Base-by-base conservation (phyloP, 2,888 invertebrate species). In the Cremastinae sp. region DNA sequence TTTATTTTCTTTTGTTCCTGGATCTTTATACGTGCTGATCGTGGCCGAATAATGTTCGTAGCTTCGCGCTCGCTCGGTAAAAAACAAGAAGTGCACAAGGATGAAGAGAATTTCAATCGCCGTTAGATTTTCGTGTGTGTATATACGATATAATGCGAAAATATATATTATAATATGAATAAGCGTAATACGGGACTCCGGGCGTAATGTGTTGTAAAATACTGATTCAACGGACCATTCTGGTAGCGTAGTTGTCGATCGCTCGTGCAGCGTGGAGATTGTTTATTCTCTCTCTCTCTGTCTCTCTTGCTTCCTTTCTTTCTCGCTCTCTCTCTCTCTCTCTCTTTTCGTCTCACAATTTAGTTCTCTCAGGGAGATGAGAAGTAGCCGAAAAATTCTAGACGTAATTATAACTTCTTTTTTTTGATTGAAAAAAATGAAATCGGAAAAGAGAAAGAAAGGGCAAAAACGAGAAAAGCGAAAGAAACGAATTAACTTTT, bases 401-500 rank as follows among this genome's bases (percentile, higher is more conserved):
- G 43, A 20, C 41, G 16, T n/a, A 14, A 45, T 28, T 28, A 28
- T 5, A 2, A 28, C 5, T 28, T 28, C 28, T 28, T 2, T 47
- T 71, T 39, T 61, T 72, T 14, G 41, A 55, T 14, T 45, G 49
- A 64, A 49, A n/a, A 16, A 41, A 56, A 58, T 68, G 9, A 75
- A 56, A 75, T 22, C 28, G 53, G 64, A 56, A 72, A 55, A 71
- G 14, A 18, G 14, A 65, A n/a, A 53, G 69, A 77, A 59, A 72
- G 45, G 70, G 62, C 65, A 70, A 55, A 58, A 70, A 28, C 28
- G 75, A 76, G 70, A 43, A 73, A 55, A 59, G 49, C 45, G 56
- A 18, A 20, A 74, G 74, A 74, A 74, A 81, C 58, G 64, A 78
- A 75, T 75, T 75, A 77, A 76, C 73, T 70, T 68, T 79, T 70